Evolutionary conservation across 2,797 vertebrate genomes (phyloP).

Genomic region (Kryptolebias ocellatus): DNA sequence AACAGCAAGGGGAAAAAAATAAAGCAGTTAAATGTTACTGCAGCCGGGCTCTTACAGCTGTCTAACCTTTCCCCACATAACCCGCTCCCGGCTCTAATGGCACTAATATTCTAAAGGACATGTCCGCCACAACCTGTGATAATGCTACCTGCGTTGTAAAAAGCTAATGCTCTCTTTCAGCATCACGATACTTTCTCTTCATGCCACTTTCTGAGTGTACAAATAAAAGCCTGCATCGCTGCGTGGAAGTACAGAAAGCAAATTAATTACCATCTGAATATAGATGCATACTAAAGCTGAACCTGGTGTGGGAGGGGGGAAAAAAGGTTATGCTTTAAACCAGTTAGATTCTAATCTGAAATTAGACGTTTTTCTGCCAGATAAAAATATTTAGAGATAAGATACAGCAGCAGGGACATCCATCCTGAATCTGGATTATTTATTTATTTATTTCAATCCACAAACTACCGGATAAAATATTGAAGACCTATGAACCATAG

Average conservation of each 20-base stretch:
- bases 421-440: slow-evolving; percentile 33
- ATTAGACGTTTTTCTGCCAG: slow-evolving; percentile 23
- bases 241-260: neutral
- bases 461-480: slow-evolving; percentile 80
- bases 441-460: slow-evolving; percentile 51
- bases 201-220: slow-evolving; percentile 3
- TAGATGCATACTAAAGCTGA: neutral
- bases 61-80: slow-evolving; percentile 26
- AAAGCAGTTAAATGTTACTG: slow-evolving; percentile 24
- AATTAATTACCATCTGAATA: neutral
- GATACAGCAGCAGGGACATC: slow-evolving; percentile 29
- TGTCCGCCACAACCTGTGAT: slow-evolving; percentile 30
- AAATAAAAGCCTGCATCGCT: neutral
- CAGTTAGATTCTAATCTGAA: slow-evolving; percentile 22
- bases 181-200: slow-evolving; percentile 11
- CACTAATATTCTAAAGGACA: slow-evolving; percentile 53
- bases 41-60: slow-evolving; percentile 21
- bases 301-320: neutral
- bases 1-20: slow-evolving; percentile 6
- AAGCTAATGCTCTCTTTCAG: slow-evolving; percentile 10
- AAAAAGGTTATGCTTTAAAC: slow-evolving; percentile 13
- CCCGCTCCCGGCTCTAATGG: slow-evolving; percentile 39
- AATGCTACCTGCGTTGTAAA: slow-evolving; percentile 15
- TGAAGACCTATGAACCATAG: slow-evolving; percentile 58
- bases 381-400: slow-evolving; percentile 47